Conservation (phyloP, 2,888 invertebrate species). For the Dione juno region DNA sequence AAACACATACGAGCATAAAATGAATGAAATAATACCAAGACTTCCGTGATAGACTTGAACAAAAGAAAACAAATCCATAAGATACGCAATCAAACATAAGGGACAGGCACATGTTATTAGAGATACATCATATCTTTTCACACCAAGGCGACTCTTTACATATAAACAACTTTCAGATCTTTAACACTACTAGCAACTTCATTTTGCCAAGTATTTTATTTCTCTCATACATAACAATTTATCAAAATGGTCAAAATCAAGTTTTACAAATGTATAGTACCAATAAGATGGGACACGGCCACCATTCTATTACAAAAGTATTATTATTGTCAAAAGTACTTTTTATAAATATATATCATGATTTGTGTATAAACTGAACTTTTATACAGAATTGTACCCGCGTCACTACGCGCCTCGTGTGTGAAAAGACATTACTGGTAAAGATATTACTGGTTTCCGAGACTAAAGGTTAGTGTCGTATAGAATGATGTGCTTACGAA, state of each 20-base stretch:
- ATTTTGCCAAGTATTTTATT: background rate
- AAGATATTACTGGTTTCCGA: slow-evolving; percentile 19
- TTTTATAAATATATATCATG: background rate
- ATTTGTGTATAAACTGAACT: background rate
- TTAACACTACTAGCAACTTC: slow-evolving; percentile 4
- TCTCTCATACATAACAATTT: background rate
- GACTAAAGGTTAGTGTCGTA: slow-evolving; percentile 30
- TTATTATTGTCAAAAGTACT: no score
- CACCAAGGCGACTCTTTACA: slow-evolving; percentile 26
- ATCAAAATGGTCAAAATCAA: slow-evolving; percentile 31
- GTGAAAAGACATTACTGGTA: slow-evolving; percentile 37
- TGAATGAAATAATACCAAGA: slow-evolving; percentile 42
- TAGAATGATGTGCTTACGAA: slow-evolving; percentile 29
- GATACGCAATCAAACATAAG: slow-evolving; percentile 35
- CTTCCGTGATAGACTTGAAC: slow-evolving; percentile 45
- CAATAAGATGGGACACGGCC: background rate
- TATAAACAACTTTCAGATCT: background rate
- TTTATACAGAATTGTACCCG: background rate
- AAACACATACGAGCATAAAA: slow-evolving; percentile 41
- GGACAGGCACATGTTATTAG: slow-evolving; percentile 34
- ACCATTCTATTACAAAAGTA: slow-evolving; percentile 8
- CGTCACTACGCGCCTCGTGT: slow-evolving; percentile 12
- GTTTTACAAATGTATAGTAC: slow-evolving; percentile 22
- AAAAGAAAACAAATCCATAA: slow-evolving; percentile 43
- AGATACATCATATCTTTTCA: slow-evolving; percentile 39